A percentile compares a stretch with the other conserved stretches of the same genome.
phyloP scores from a whole-genome alignment of 2,888 invertebrate species.

The Eupithecia exiguata region DNA sequence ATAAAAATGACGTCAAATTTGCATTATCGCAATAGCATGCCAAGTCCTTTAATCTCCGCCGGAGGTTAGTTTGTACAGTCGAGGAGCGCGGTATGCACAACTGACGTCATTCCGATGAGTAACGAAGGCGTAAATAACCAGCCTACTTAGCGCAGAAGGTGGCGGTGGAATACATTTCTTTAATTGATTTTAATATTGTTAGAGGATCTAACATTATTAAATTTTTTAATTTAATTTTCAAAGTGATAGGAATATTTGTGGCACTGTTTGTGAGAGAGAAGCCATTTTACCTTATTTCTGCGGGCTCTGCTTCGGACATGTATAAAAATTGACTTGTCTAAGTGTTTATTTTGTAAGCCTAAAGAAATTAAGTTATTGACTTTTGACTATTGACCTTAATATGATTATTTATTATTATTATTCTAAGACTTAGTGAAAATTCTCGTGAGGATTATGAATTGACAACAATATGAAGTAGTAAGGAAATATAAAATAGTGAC shows the following conservation, averaged over 20 bases:
- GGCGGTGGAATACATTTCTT: background rate
- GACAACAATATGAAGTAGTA: background rate
- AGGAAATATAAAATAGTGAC: background rate
- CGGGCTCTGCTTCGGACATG: background rate
- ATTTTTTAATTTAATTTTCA: no score
- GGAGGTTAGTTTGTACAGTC: slow-evolving; percentile 55
- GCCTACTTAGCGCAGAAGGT: slow-evolving; percentile 46
- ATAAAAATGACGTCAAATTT: background rate
- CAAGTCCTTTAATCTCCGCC: slow-evolving; percentile 44
- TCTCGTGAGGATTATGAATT: background rate
- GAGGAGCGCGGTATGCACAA: slow-evolving; percentile 52
- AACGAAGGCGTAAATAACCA: slow-evolving; percentile 52
- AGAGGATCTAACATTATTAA: no score
- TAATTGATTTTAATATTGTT: background rate
- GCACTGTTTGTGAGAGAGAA: background rate
- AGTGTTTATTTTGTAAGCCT: no score
- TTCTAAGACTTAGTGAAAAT: no score
- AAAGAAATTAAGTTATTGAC: no score
- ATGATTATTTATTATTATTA: no score
- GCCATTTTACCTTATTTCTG: background rate
- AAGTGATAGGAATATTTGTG: background rate
- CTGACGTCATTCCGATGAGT: slow-evolving; percentile 48
- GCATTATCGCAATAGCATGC: slow-evolving; percentile 12
- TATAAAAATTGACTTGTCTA: no score
- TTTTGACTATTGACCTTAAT: no score